These are phyloP conservation scores for Diachrysia chrysitis DNA, from an alignment of 2,888 invertebrate species.

Conservation along the genomic window DNA sequence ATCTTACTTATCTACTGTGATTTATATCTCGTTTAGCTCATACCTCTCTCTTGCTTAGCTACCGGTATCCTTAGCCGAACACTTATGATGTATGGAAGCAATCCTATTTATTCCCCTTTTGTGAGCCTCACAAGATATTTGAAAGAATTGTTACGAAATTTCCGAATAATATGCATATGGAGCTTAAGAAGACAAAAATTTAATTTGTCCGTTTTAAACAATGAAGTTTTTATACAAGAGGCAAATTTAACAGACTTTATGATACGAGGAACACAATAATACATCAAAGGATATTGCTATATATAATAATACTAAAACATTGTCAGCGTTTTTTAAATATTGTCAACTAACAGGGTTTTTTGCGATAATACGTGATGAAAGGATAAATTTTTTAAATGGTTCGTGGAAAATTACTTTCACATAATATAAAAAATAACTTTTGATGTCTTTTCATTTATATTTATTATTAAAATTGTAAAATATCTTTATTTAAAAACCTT, in stretches of 20 bases:
- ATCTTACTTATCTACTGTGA: slow-evolving; percentile 48
- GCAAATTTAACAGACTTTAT: too few relatives aligned
- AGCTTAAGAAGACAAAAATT: slow-evolving; percentile 49
- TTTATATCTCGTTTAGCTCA: slow-evolving; percentile 46
- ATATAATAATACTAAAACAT: not conserved
- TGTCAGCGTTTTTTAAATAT: not conserved
- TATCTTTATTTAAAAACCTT: too few relatives aligned
- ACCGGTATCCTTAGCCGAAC: slow-evolving; percentile 23
- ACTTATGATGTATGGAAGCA: slow-evolving; percentile 66
- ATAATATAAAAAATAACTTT: too few relatives aligned
- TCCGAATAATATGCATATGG: slow-evolving; percentile 54
- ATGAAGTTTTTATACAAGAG: not conserved
- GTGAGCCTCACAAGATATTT: slow-evolving; percentile 54
- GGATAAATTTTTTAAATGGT: not conserved
- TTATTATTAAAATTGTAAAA: too few relatives aligned
- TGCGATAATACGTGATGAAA: not conserved
- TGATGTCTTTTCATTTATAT: too few relatives aligned
- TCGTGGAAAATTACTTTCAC: too few relatives aligned
- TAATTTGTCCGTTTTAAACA: slow-evolving; percentile 46
- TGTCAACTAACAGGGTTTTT: not conserved
- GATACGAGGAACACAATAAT: too few relatives aligned
- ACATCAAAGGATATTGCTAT: slow-evolving; percentile 10
- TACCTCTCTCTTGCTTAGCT: slow-evolving; percentile 30
- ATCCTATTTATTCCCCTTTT: slow-evolving; percentile 67
- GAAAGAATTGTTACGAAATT: slow-evolving; percentile 65